Base-by-base conservation (phyloP, 2,888 invertebrate species). In the Eulithis prunata region DNA sequence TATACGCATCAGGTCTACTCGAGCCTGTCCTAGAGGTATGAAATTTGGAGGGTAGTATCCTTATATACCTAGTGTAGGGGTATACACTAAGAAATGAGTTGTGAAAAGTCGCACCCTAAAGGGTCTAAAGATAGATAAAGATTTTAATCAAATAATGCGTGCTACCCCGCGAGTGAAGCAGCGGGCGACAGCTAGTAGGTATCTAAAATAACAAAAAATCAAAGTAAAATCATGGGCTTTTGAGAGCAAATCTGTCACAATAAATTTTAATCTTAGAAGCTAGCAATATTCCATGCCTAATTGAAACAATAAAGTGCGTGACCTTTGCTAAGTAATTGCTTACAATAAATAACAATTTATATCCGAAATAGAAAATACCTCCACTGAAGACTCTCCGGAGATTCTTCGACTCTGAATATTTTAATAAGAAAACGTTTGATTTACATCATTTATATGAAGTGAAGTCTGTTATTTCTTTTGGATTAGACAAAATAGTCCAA, bases 381-480 rank as follows among this genome's bases (percentile, higher is more conserved):
- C 57, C 32, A 21, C 45, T 14, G 45, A 52, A 38, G 46, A 61
- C 51, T 57, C 53, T 43, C 12, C 62, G 64, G 74, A 75, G 71
- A 72, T 75, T 73, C 75, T 72, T 64, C 73, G 75, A 81, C 80
- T 78, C 77, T 81, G 72, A 75, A 78, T 78, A 81, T 88, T 89
- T 89, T 88, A 89, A 90, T 90, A 84, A 78, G 81, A 77, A 32
- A 83, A 76, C 80, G 80, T 76, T 81, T 89, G 89, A 89, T 90
- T 89, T 89, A 90, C 80, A 85, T 80, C 79, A 76, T 82, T 83
- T 85, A 84, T 47, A 13, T 0, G 13, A n/a, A 21, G 2, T 32
- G 32, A 47, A 47, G 7, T 47, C 8, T 8, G 47, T 4, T 41
- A 11, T n/a, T 45, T 45, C 45, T 45, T 32, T 4, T n/a, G 45